Evolutionary conservation across 2,113 vertebrate species (phyloP).

Genomic region (Pollimyrus isidori): DNA sequence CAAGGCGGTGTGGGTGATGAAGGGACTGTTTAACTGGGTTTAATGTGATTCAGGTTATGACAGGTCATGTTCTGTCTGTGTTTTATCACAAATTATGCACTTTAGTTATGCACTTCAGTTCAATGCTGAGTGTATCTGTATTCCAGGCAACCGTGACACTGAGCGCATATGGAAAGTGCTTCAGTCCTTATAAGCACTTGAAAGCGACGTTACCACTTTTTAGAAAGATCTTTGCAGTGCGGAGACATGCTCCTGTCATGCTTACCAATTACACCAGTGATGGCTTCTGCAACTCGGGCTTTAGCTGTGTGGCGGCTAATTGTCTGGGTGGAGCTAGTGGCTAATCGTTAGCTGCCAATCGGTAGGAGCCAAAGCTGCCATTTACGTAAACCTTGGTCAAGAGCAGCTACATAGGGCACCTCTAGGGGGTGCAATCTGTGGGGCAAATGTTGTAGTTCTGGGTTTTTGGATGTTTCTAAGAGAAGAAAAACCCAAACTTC

Average conservation of each 20-base stretch:
- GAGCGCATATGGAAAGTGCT: background rate
- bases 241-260: background rate
- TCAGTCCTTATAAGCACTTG: background rate
- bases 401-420: slow-evolving; percentile 24
- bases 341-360: background rate
- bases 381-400: background rate
- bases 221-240: background rate
- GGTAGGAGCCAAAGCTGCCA: background rate
- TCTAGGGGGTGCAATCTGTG: slow-evolving; percentile 31
- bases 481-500: background rate
- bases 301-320: background rate
- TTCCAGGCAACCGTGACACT: background rate
- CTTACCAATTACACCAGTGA: background rate
- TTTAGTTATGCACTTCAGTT: background rate
- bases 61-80: background rate
- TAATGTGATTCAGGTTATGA: background rate
- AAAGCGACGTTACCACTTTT: background rate
- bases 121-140: background rate
- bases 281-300: background rate
- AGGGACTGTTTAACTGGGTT: background rate
- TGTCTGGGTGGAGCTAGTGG: background rate
- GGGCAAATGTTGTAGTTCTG: slow-evolving; percentile 13
- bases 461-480: background rate
- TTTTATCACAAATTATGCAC: background rate
- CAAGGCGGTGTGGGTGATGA: background rate